Evolutionary conservation across 2,888 invertebrate species (phyloP), one percentile per base, ranked within the genome.

Genomic region (Bedellia somnulentella): DNA sequence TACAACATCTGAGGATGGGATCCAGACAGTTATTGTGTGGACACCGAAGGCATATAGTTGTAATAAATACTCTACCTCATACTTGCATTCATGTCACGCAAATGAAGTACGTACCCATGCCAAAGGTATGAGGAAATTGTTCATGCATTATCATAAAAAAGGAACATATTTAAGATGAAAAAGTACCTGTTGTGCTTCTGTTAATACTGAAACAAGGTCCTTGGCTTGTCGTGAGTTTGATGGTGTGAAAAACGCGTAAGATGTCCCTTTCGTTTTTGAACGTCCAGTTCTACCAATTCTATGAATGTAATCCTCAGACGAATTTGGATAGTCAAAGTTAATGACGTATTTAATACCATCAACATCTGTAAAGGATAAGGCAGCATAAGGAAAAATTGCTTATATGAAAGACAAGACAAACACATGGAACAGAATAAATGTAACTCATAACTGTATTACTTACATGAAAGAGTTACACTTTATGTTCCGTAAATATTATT

Each of bases 301-400:
- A 70, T 95, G 95, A 50, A 95, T 92, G 62, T 95, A 95, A 70
- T 95, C 94, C 64, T 96, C 95, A 32, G 93, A 92, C 35, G 91
- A 93, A 64, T 90, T 90, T 33, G 95, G 95, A 70, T 93, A 96
- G 78, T 95, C 95, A 79, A 88, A 94, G 79, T 95, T 96, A 60
- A 95, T 91, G 42, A 96, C 95, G 78, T 88, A 93, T 76, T 93
- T 93, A 52, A 96, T 93, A 57, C 94, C 94, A 62, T 93, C 93
- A 55, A 95, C 94, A 85, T 95, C 94, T 95, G 80, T 52, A 73
- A 64, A 45, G 21, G 35, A 30, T 23, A 35, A 29, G 18, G 27
- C 13, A 13, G 17, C n/a, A 15, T 15, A 15, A 10, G 18, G n/a
- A n/a, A n/a, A n/a, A n/a, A n/a, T n/a, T n/a, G n/a, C n/a, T n/a